Evolutionary conservation across 2,113 vertebrate species (phyloP), one percentile per base, ranked within the genome.

Genomic region (Percopsis transmontana): DNA sequence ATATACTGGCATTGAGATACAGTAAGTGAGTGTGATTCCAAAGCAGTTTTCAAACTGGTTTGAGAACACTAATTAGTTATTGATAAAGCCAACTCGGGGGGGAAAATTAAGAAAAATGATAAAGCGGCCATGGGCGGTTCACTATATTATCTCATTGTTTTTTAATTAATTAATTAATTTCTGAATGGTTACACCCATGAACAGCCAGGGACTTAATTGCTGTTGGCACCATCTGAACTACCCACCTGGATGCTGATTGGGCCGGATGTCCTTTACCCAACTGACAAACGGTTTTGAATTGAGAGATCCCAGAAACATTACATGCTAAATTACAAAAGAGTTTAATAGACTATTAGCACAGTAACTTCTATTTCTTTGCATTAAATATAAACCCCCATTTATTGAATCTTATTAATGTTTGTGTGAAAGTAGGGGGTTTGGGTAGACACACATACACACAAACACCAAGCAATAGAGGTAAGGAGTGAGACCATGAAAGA

Each of bases 61-160:
- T 79, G 51, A 77, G 73, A 76, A 69, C 68, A 62, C 82, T 87
- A 85, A 86, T 87, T 85, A 83, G 70, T 79, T 86, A 85, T 84
- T 88, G 77, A 77, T 85, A 80, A 70, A 68, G 62, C 38, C 54
- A 66, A 62, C 68, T 57, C 14, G 2, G 15, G 62, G 58, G 21
- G 42, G n/a, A 16, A 2, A 45, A 44, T 40, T 66, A 60, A 61
- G 68, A 58, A 27, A 69, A 69, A 23, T 61, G 40, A 64, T 61
- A 51, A 70, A 52, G 58, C 42, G 18, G 19, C 24, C 40, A 20
- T 21, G 27, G 58, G 58, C 3, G 2, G 20, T 70, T 79, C 0
- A 14, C 62, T 79, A 73, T 58, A 62, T 58, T 47, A 21, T 42
- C 58, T 74, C 40, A 65, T 74, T 87, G 21, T 66, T 56, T 55